Conservation (phyloP, 2,797 vertebrate genomes). For the Austrolebias charrua region DNA sequence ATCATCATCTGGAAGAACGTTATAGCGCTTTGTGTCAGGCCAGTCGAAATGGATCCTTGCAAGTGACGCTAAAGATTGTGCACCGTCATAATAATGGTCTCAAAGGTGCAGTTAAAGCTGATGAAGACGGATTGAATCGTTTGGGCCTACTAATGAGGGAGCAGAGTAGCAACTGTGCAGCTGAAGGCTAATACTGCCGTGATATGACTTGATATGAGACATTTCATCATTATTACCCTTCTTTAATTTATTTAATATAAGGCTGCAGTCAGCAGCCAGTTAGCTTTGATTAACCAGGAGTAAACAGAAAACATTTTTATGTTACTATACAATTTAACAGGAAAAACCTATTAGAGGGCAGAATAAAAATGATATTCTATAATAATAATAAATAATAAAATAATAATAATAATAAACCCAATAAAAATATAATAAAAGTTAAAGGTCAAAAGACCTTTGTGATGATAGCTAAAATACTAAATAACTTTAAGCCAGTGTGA, state of each 20-base stretch:
- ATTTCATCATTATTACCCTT: background rate
- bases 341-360: background rate
- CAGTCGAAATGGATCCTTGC: conserved; percentile 48
- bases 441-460: background rate
- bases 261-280: background rate
- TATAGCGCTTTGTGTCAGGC: conserved; percentile 25
- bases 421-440: background rate
- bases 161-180: conserved; percentile 20
- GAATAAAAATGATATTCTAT: background rate
- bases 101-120: conserved; percentile 53
- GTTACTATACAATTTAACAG: too few species aligned
- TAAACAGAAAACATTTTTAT: background rate
- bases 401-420: too few species aligned
- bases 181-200: conserved; percentile 3
- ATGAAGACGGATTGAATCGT: conserved; percentile 53
- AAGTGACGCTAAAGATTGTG: conserved; percentile 41
- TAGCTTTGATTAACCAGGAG: conserved; percentile 12
- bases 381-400: background rate
- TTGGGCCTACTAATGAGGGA: conserved; percentile 39
- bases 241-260: background rate
- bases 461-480: background rate
- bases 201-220: conserved; percentile 22
- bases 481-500: too few species aligned
- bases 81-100: conserved; percentile 47
- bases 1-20: conserved; percentile 56